Evolutionary conservation across 2,888 invertebrate species (phyloP).

Genomic region (Unio pictorum): DNA sequence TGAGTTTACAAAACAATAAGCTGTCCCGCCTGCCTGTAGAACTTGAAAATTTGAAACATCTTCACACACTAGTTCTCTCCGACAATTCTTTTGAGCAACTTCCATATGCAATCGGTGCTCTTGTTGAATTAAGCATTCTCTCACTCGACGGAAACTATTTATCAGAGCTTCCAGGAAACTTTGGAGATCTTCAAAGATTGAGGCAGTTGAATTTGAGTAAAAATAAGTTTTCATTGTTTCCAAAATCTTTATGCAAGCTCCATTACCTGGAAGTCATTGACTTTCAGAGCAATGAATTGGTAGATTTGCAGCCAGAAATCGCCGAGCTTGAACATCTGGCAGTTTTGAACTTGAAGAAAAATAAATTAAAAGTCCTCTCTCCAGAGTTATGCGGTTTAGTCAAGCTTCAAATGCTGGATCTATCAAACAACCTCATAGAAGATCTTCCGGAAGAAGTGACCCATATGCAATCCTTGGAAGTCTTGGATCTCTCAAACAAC

Average conservation of each 20-base stretch:
- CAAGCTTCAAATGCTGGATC: slow-evolving; percentile 47
- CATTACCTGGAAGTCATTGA: slow-evolving; percentile 51
- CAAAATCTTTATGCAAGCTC: slow-evolving; percentile 48
- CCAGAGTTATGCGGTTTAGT: slow-evolving; percentile 48
- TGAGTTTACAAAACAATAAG: slow-evolving; percentile 60
- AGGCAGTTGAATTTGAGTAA: slow-evolving; percentile 54
- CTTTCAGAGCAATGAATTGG: slow-evolving; percentile 50
- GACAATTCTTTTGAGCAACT: slow-evolving; percentile 53
- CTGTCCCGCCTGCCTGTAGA: slow-evolving; percentile 62
- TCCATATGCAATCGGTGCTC: slow-evolving; percentile 53
- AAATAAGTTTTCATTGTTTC: slow-evolving; percentile 58
- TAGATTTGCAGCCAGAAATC: slow-evolving; percentile 51
- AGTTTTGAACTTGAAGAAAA: slow-evolving; percentile 47
- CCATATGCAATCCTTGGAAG: slow-evolving; percentile 75
- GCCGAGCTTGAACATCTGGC: slow-evolving; percentile 47
- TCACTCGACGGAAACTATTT: slow-evolving; percentile 55
- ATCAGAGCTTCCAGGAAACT: slow-evolving; percentile 53
- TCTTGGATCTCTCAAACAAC: slow-evolving; percentile 64
- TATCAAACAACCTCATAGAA: slow-evolving; percentile 53
- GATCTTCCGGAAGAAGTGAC: slow-evolving; percentile 80
- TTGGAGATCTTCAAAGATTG: slow-evolving; percentile 54
- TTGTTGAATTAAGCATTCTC: slow-evolving; percentile 50
- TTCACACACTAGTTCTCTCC: slow-evolving; percentile 57
- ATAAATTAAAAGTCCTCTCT: slow-evolving; percentile 49
- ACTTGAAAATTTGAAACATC: slow-evolving; percentile 55